Percentiles rank a stretch among this genome's conserved stretches.
Conservation (phyloP, 2,888 invertebrate genomes). For the Oscheius sp. region DNA sequence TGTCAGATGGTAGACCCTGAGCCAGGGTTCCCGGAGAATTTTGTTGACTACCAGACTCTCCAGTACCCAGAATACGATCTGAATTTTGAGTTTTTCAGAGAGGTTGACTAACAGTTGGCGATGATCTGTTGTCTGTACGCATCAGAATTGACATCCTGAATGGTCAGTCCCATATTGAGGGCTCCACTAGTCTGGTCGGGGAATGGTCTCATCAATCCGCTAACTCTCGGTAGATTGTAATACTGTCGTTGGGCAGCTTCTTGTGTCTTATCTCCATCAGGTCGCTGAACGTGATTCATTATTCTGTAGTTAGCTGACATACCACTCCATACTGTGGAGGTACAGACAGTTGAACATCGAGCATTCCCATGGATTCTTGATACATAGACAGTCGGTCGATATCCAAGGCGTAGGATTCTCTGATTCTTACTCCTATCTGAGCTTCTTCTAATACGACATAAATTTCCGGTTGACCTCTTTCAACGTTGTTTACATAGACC, state of each 20-base stretch:
- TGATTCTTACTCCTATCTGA: conserved; percentile 53
- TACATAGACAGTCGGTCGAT: conserved; percentile 67
- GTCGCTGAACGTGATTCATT: conserved; percentile 55
- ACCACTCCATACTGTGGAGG: conserved; percentile 69
- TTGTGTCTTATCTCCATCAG: conserved; percentile 68
- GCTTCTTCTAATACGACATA: conserved; percentile 70
- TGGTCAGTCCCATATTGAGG: conserved; percentile 57
- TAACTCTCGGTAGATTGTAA: conserved; percentile 65
- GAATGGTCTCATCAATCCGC: conserved; percentile 67
- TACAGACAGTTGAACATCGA: conserved; percentile 65
- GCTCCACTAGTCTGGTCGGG: conserved; percentile 67
- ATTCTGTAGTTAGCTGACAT: conserved; percentile 15
- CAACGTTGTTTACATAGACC: conserved; percentile 69
- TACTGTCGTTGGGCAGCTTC: conserved; percentile 59
- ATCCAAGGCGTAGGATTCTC: conserved; percentile 66
- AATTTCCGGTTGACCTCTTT: conserved; percentile 69
- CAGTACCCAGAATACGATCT: conserved; percentile 64
- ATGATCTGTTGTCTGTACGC: conserved; percentile 67
- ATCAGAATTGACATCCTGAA: conserved; percentile 69
- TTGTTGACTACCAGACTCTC: conserved; percentile 59
- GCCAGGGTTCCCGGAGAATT: conserved; percentile 58
- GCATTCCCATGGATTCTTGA: conserved; percentile 68
- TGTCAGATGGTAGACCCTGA: conserved; percentile 65
- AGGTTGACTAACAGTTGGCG: conserved; percentile 56
- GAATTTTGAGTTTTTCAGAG: conserved; percentile 23